phyloP scores from a whole-genome alignment of 1,140 invertebrate genomes.

The Zophobas atratus region DNA sequence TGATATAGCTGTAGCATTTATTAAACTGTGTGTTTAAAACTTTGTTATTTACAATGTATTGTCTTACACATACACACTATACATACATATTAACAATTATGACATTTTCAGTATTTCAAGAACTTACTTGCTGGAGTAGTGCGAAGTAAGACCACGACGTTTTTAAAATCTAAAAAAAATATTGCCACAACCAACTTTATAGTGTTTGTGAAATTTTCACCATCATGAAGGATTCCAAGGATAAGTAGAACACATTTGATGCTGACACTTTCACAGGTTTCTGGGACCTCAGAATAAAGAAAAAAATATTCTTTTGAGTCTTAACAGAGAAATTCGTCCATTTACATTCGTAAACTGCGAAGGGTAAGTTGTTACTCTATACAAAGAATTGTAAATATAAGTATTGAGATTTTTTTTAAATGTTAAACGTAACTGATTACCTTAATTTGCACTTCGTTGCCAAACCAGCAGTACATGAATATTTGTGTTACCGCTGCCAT shows the following conservation, averaged over 20 bases:
- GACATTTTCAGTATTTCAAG: not conserved
- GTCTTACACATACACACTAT: no score
- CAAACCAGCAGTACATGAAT: constrained; percentile 35
- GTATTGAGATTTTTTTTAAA: not conserved
- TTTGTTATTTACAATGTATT: no score
- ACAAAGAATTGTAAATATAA: not conserved
- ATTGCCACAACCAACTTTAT: not conserved
- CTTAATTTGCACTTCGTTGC: constrained; percentile 25
- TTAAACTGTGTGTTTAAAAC: no score
- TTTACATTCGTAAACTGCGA: constrained; percentile 6
- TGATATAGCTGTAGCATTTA: no score
- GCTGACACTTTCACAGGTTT: constrained; percentile 10
- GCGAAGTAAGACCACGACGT: constrained; percentile 19
- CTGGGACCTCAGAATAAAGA: constrained; percentile 10
- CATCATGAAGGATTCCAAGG: not conserved
- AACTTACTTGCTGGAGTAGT: not conserved
- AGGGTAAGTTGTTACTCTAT: constrained; percentile 17
- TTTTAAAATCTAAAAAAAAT: constrained; percentile 14
- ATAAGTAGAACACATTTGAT: constrained; percentile 1
- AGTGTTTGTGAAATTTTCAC: not conserved
- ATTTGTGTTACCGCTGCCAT: constrained; percentile 9
- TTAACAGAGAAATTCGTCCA: not conserved
- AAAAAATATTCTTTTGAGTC: constrained; percentile 22
- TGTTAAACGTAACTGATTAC: not conserved
- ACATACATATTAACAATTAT: no score